Percentiles rank a stretch among this genome's conserved stretches.
Conservation (phyloP, 2,113 vertebrate species). For the Stercorarius parasiticus region DNA sequence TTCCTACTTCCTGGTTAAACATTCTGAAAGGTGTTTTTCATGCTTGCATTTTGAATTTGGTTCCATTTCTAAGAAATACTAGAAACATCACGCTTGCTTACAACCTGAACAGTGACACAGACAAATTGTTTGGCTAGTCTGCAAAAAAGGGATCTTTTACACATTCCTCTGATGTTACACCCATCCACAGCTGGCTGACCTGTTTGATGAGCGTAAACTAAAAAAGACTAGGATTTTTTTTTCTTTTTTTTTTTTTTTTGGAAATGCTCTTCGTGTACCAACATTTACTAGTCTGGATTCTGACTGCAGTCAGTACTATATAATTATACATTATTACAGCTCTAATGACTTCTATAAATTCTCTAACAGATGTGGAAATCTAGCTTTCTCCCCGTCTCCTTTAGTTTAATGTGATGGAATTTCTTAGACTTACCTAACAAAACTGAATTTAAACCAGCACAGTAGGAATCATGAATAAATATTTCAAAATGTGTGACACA, state of each 20-base stretch:
- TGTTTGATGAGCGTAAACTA: not conserved
- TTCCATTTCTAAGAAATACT: not conserved
- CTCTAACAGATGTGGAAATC: constrained; percentile 18
- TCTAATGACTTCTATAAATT: constrained; percentile 16
- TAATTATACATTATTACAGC: constrained; percentile 19
- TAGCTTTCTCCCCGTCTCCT: not conserved
- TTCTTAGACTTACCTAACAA: not conserved
- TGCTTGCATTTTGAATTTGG: not conserved
- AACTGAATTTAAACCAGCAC: not conserved
- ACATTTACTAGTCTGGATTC: constrained; percentile 17
- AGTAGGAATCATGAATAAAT: not conserved
- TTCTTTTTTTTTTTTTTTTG: not conserved
- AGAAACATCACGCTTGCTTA: not conserved
- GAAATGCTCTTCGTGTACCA: not conserved
- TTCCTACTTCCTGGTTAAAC: not conserved
- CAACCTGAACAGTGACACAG: not conserved
- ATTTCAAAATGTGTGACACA: not conserved
- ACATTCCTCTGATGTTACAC: not conserved
- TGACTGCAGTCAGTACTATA: not conserved
- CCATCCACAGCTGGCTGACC: not conserved
- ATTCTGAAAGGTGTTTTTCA: not conserved
- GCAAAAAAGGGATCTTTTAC: not conserved
- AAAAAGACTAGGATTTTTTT: not conserved
- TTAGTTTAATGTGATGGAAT: not conserved
- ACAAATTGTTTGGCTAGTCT: not conserved